phyloP scores from a whole-genome alignment of 2,797 vertebrate species.

The Oryzias sinensis region DNA sequence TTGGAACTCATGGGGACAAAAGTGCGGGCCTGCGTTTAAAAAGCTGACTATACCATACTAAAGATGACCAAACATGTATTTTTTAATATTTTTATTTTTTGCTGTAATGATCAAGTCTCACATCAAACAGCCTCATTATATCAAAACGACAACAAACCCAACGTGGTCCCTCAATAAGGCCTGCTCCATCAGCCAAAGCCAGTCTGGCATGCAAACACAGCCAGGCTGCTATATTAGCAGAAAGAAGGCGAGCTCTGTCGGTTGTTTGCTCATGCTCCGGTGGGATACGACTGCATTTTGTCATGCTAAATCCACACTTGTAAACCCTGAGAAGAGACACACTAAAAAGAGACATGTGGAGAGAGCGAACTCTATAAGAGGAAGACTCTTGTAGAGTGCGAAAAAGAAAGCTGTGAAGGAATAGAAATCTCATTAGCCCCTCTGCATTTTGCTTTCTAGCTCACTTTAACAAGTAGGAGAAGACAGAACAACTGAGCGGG shows the following conservation, averaged over 20 bases:
- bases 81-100: neutral
- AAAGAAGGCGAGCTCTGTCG: constrained; percentile 6
- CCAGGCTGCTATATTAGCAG: constrained; percentile 19
- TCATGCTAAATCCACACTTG: constrained; percentile 40
- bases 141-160: constrained; percentile 20
- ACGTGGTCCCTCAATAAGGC: constrained; percentile 19
- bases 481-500: constrained; percentile 48
- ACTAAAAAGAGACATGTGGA: constrained; percentile 19
- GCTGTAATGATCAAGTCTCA: constrained; percentile 14
- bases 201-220: constrained; percentile 17
- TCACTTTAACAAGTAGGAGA: constrained; percentile 14
- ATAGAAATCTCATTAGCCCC: constrained; percentile 35
- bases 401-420: constrained; percentile 6
- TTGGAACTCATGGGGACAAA: neutral
- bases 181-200: constrained; percentile 1
- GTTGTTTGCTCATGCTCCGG: constrained; percentile 11
- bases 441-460: constrained; percentile 25
- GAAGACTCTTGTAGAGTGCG: neutral
- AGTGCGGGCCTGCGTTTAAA: constrained; percentile 1
- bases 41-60: neutral
- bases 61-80: neutral
- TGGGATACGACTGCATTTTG: constrained; percentile 39
- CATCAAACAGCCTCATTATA: constrained; percentile 14
- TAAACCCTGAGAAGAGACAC: constrained; percentile 17
- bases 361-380: constrained; percentile 25